Conservation (phyloP, 2,797 vertebrate species). For the Falco peregrinus region DNA sequence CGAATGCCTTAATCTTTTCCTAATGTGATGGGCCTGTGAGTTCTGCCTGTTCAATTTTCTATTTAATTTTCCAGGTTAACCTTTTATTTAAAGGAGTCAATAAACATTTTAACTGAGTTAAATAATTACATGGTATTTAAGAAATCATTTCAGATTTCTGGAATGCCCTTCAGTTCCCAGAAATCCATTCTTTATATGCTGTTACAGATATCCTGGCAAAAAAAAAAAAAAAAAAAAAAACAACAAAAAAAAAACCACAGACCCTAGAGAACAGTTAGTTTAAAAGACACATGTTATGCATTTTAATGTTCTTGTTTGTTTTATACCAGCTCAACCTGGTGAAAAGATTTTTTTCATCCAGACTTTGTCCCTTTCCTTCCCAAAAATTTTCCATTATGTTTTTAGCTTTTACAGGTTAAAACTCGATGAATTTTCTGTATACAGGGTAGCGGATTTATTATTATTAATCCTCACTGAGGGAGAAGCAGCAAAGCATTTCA, state of each 20-base stretch:
- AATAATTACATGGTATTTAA: not conserved
- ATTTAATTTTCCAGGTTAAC: not conserved
- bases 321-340: not conserved
- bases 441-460: not conserved
- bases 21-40: not conserved
- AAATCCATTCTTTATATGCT: not conserved
- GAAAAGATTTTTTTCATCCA: not conserved
- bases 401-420: not conserved
- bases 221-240: not conserved
- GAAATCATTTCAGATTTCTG: not conserved
- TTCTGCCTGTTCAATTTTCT: not conserved
- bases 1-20: not conserved
- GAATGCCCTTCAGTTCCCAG: not conserved
- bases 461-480: not conserved
- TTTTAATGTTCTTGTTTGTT: not conserved
- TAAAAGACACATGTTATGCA: not conserved
- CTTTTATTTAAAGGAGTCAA: not conserved
- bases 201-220: not conserved
- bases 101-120: not conserved
- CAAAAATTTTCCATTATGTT: not conserved
- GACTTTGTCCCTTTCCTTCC: not conserved
- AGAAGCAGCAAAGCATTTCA: not conserved
- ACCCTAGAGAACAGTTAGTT: not conserved
- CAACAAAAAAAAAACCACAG: too few species aligned
- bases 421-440: not conserved